A percentile compares a stretch with the other conserved stretches of the same genome.
Conservation (phyloP, 2,113 vertebrate genomes). For the Spheniscus mendiculus region DNA sequence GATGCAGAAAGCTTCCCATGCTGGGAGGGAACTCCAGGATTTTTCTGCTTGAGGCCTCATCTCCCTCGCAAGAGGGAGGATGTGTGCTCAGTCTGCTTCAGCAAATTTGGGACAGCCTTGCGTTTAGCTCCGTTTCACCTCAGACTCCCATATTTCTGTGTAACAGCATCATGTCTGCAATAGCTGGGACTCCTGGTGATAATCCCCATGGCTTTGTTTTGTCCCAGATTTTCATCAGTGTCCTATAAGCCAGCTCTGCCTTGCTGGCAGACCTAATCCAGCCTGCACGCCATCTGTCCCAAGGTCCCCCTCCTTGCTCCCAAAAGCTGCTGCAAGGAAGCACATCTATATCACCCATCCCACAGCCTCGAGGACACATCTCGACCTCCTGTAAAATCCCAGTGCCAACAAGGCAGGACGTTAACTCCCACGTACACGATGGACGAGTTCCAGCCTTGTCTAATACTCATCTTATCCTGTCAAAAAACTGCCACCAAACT, state of each 20-base stretch:
- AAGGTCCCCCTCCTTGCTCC: neutral
- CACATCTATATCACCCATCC: neutral
- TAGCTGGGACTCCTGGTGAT: neutral
- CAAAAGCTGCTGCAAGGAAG: neutral
- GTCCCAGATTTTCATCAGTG: neutral
- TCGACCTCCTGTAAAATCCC: neutral
- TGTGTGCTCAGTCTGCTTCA: neutral
- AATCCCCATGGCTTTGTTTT: neutral
- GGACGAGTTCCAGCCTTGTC: neutral
- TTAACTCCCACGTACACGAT: fast-evolving
- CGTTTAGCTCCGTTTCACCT: neutral
- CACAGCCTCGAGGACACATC: neutral
- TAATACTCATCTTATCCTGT: neutral
- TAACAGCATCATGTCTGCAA: fast-evolving
- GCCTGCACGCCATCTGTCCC: fast-evolving
- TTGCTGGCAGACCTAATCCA: neutral
- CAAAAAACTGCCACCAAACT: neutral
- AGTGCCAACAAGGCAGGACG: neutral
- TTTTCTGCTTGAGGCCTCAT: neutral
- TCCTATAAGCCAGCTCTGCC: neutral
- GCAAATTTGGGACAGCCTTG: neutral
- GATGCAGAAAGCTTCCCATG: neutral
- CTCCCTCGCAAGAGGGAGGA: neutral
- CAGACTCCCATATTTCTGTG: neutral
- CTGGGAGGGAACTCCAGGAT: neutral